phyloP scores from a whole-genome alignment of 2,113 vertebrate species.

The Desmodus rotundus region DNA sequence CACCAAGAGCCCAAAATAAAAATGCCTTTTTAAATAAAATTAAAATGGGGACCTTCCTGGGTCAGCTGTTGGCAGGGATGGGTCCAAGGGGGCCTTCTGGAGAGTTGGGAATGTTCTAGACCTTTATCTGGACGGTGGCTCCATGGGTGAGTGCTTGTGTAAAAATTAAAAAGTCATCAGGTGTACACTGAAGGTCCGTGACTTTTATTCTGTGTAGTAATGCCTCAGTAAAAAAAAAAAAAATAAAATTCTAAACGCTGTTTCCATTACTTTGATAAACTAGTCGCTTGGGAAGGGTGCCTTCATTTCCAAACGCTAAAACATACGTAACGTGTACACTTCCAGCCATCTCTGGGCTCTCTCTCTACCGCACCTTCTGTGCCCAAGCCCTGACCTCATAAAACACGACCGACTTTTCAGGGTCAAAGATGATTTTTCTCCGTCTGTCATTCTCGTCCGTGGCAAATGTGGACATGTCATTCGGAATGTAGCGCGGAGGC shows the following conservation, averaged over 20 bases:
- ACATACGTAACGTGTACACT: background rate
- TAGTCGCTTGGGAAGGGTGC: background rate
- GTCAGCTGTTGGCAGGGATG: background rate
- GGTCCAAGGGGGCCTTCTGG: background rate
- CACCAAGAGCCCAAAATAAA: background rate
- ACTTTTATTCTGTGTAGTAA: background rate
- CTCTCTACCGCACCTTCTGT: constrained; percentile 54
- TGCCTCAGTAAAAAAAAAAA: background rate
- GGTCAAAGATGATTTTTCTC: constrained; percentile 84
- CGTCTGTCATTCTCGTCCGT: constrained; percentile 81
- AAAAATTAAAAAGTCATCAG: background rate
- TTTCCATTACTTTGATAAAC: background rate
- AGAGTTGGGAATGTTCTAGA: background rate
- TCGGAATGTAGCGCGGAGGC: constrained; percentile 81
- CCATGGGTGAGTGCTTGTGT: background rate
- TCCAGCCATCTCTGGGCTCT: constrained; percentile 26
- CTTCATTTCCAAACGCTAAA: constrained; percentile 3
- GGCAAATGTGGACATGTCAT: constrained; percentile 87
- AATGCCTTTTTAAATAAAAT: background rate
- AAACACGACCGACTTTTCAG: constrained; percentile 82
- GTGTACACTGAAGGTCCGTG: background rate
- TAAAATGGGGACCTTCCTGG: background rate
- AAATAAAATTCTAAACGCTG: background rate
- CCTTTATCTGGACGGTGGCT: background rate
- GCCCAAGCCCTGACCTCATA: constrained; percentile 78